Evolutionary conservation across 2,113 vertebrate genomes (phyloP), one percentile per base, ranked within the genome.

Genomic region (Cephalophus harveyi): DNA sequence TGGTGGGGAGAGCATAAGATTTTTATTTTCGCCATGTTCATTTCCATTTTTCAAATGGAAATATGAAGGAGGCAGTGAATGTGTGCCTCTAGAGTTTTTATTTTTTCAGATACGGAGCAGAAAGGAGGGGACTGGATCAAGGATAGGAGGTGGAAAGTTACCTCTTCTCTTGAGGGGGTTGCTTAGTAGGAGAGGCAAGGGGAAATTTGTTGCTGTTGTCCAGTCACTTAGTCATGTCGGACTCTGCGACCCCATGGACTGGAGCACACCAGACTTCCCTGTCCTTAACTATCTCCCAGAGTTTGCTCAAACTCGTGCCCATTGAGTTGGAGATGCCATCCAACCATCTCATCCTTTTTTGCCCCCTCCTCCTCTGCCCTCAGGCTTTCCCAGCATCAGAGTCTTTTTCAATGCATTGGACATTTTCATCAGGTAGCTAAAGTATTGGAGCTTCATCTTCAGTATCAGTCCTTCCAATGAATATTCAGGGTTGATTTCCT

Each of bases 201-300:
- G 54, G 33, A 84, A 60, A 74, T 5, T 27, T 76, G 12, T 7
- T 76, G 40, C 7, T 76, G 40, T 43, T 76, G 40, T 43, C 40
- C 12, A 27, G 2, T 27, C 0, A 0, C 11, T 43, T 27, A 27
- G 71, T 76, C 23, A 43, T 76, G 23, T 43, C 0, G 0, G 23
- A 43, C 19, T 76, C 36, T 76, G 71, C 0, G 0, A 43, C 23
- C 12, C 12, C 36, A 76, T 14, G 23, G 71, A 27, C 71, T 43
- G 21, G 6, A 27, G 71, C 71, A 74, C 36, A 43, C 36, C 71
- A 74, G 71, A 25, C 36, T 76, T 43, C 36, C 71, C 71, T 43
- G 2, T 76, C 36, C 23, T 14, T 43, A 40, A 43, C 36, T 14
- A 27, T 43, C 71, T 76, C 36, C 12, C 23, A 43, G 36, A 76